Percentiles rank a stretch among this genome's conserved stretches.
phyloP scores from a whole-genome alignment of 92 coral and sea anemone species.

The Virgularia gustaviana region DNA sequence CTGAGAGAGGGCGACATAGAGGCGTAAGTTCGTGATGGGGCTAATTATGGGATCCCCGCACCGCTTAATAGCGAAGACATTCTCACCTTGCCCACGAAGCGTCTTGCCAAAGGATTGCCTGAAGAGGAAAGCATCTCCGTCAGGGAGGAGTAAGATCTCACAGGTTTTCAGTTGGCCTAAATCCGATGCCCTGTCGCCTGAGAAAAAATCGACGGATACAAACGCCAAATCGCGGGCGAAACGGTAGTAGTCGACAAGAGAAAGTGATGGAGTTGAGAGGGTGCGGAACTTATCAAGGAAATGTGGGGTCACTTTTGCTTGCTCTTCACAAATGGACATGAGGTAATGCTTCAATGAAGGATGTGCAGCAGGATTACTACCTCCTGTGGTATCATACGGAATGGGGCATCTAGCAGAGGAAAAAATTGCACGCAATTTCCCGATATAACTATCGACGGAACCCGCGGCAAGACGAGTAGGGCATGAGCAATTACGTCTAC shows the following conservation, averaged over 20 bases:
- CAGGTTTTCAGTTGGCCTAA: constrained; percentile 28
- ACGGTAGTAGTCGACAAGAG: constrained; percentile 37
- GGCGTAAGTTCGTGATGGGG: constrained; percentile 43
- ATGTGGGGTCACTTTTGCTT: constrained; percentile 42
- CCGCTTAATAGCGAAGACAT: constrained; percentile 37
- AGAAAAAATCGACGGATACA: constrained; percentile 40
- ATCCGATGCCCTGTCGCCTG: constrained; percentile 51
- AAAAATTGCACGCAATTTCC: constrained; percentile 34
- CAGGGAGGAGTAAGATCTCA: constrained; percentile 25
- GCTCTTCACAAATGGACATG: constrained; percentile 45
- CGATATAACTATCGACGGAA: constrained; percentile 47
- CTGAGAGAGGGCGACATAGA: constrained; percentile 41
- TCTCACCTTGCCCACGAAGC: constrained; percentile 38
- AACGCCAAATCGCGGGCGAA: constrained; percentile 52
- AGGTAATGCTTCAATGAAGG: constrained; percentile 22
- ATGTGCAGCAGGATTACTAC: constrained; percentile 49
- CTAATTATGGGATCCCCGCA: constrained; percentile 13
- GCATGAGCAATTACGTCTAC: no score
- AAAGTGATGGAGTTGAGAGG: neutral
- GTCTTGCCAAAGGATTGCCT: constrained; percentile 55
- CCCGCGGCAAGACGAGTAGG: constrained; percentile 61
- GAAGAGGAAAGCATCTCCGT: constrained; percentile 23
- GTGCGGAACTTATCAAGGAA: constrained; percentile 48
- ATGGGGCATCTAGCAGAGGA: no score
- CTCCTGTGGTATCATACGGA: no score